Evolutionary conservation across 2,888 invertebrate genomes (phyloP).

Genomic region (Chirona hameri): DNA sequence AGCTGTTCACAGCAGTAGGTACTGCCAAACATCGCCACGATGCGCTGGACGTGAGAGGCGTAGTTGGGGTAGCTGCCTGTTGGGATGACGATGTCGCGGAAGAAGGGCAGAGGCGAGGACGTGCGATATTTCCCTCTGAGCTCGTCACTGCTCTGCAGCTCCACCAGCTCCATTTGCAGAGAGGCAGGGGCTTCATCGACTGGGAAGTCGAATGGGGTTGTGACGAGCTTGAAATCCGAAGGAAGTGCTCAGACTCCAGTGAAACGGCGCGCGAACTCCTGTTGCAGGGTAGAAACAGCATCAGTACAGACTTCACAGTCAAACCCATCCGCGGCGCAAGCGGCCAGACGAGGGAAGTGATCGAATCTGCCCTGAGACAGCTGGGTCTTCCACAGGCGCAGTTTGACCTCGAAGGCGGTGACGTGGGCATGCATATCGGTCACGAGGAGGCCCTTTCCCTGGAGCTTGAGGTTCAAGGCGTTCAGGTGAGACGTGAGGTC

Average conservation of each 20-base stretch:
- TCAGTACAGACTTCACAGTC: too few species aligned
- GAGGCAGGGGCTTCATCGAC: constrained; percentile 31
- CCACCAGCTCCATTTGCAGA: constrained; percentile 32
- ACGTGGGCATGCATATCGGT: too few species aligned
- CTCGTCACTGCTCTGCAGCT: constrained; percentile 33
- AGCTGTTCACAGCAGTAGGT: constrained; percentile 33
- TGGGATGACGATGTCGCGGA: neutral
- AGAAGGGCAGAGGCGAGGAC: constrained; percentile 7
- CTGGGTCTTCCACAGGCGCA: too few species aligned
- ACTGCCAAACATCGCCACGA: constrained; percentile 34
- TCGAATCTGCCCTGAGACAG: too few species aligned
- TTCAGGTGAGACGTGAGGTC: too few species aligned
- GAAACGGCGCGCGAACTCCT: constrained; percentile 22
- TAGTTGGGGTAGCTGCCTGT: constrained; percentile 31
- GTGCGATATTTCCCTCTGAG: constrained; percentile 32
- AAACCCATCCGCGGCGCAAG: too few species aligned
- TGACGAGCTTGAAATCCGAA: constrained; percentile 26
- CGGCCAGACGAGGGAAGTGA: too few species aligned
- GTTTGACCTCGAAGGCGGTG: too few species aligned
- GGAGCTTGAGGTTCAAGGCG: too few species aligned
- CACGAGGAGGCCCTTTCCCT: too few species aligned
- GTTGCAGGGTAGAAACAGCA: neutral
- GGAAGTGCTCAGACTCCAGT: neutral
- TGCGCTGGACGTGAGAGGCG: constrained; percentile 34
- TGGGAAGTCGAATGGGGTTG: constrained; percentile 29